Evolutionary conservation across 1,140 invertebrate genomes (phyloP).

Genomic region (Caligus rogercresseyi): DNA sequence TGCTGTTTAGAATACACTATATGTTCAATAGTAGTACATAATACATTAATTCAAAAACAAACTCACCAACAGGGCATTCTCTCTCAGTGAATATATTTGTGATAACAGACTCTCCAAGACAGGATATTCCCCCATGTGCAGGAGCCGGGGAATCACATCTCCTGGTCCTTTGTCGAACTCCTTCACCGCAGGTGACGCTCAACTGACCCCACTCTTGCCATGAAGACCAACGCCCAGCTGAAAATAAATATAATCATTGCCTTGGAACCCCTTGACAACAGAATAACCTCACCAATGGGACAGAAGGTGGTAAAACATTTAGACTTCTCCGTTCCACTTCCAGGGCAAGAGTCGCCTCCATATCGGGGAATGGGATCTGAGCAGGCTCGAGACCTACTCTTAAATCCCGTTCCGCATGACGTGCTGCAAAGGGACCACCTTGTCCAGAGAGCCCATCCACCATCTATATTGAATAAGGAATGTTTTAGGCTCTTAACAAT

Average conservation of each 20-base stretch:
- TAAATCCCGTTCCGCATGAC: slow-evolving; percentile 43
- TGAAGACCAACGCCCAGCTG: slow-evolving; percentile 50
- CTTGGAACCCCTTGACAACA: too few relatives aligned
- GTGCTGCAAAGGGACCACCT: slow-evolving; percentile 31
- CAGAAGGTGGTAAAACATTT: slow-evolving; percentile 35
- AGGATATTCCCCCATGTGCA: slow-evolving; percentile 20
- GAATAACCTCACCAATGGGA: slow-evolving; percentile 14
- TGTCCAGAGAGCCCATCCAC: slow-evolving; percentile 32
- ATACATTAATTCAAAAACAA: too few relatives aligned
- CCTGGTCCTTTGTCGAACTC: slow-evolving; percentile 38
- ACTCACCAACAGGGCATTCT: background rate
- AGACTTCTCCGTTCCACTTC: slow-evolving; percentile 40
- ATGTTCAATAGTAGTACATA: too few relatives aligned
- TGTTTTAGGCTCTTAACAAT: too few relatives aligned
- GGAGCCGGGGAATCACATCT: slow-evolving; percentile 22
- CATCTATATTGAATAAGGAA: slow-evolving; percentile 24
- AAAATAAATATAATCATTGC: too few relatives aligned
- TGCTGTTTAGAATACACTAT: too few relatives aligned
- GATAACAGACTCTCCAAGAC: slow-evolving; percentile 15
- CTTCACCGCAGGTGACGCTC: slow-evolving; percentile 51
- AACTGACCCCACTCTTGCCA: slow-evolving; percentile 65
- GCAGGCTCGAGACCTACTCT: slow-evolving; percentile 28
- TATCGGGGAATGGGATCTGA: slow-evolving; percentile 29
- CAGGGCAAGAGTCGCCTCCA: slow-evolving; percentile 29
- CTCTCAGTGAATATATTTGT: background rate